phyloP scores from a whole-genome alignment of 2,113 vertebrate species.

The Spilogale gracilis region DNA sequence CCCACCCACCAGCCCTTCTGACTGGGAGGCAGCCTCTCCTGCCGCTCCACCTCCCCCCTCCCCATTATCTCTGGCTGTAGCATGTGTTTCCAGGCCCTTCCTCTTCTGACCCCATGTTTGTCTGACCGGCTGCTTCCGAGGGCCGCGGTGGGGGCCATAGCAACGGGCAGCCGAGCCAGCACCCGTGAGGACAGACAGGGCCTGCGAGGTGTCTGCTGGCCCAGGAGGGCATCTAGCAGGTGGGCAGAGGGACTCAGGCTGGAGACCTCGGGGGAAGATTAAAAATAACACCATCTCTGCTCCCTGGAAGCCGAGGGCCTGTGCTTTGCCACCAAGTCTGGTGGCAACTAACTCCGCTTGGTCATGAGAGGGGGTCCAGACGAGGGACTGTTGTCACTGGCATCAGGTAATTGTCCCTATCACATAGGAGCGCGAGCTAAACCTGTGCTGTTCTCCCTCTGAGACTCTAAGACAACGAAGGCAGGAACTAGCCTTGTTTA shows the following conservation, averaged over 20 bases:
- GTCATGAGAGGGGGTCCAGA: too few species aligned
- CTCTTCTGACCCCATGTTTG: background rate
- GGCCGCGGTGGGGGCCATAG: background rate
- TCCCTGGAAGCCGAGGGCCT: background rate
- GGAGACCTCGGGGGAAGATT: background rate
- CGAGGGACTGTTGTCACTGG: rapidly evolving
- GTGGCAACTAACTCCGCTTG: rapidly evolving
- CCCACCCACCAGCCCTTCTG: rapidly evolving
- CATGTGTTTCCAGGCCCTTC: background rate
- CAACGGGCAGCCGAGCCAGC: background rate
- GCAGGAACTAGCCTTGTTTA: background rate
- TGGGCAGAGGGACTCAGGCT: background rate
- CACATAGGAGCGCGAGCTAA: rapidly evolving
- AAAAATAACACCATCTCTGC: background rate
- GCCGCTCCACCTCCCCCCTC: too few species aligned
- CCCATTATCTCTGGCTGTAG: background rate
- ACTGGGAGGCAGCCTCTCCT: background rate
- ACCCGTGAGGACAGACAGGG: background rate
- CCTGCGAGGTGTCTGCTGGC: background rate
- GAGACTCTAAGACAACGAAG: background rate
- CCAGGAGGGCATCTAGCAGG: background rate
- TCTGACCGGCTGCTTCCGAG: background rate
- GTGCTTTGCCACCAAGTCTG: background rate
- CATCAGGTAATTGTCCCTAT: rapidly evolving
- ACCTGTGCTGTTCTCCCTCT: background rate